Conservation (phyloP, 64 coral and sea anemone species). For the Anthopleura sola region DNA sequence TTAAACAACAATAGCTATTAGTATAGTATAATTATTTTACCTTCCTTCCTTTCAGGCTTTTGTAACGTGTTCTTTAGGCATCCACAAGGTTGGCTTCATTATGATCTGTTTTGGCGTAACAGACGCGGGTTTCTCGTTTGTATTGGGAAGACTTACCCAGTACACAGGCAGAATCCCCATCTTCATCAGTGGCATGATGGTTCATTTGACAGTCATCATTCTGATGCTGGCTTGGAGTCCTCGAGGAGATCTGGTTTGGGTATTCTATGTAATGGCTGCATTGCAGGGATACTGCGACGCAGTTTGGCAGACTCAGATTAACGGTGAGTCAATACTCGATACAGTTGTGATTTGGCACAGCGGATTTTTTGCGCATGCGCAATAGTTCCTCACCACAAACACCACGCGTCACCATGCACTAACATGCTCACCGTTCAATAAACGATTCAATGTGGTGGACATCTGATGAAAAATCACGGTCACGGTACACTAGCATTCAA, state of each 20-base stretch:
- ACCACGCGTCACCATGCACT: too few relatives aligned
- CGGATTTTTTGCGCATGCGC: background rate
- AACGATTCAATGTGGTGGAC: too few relatives aligned
- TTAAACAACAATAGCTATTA: too few relatives aligned
- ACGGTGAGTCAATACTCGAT: slow-evolving; percentile 54
- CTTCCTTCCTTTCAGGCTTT: slow-evolving; percentile 68
- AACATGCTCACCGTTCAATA: too few relatives aligned
- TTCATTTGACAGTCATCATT: slow-evolving; percentile 72
- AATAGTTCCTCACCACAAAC: too few relatives aligned
- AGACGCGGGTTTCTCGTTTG: slow-evolving; percentile 77
- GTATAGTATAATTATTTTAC: too few relatives aligned
- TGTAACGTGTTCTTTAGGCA: slow-evolving; percentile 83
- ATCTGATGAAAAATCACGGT: too few relatives aligned
- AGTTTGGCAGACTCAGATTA: slow-evolving; percentile 98
- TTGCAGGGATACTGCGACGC: slow-evolving; percentile 90
- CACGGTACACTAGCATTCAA: too few relatives aligned
- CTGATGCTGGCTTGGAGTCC: slow-evolving; percentile 87
- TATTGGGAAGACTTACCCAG: slow-evolving; percentile 74
- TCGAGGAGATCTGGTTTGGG: slow-evolving; percentile 59
- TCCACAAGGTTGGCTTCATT: slow-evolving; percentile 89
- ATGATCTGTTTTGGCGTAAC: slow-evolving; percentile 99
- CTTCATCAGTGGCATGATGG: slow-evolving; percentile 76
- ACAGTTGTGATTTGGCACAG: background rate
- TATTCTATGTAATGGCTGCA: slow-evolving; percentile 84
- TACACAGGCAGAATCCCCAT: slow-evolving; percentile 84